Evolutionary conservation across 1,140 invertebrate genomes (phyloP).

Genomic region (Telenomus remus): DNA sequence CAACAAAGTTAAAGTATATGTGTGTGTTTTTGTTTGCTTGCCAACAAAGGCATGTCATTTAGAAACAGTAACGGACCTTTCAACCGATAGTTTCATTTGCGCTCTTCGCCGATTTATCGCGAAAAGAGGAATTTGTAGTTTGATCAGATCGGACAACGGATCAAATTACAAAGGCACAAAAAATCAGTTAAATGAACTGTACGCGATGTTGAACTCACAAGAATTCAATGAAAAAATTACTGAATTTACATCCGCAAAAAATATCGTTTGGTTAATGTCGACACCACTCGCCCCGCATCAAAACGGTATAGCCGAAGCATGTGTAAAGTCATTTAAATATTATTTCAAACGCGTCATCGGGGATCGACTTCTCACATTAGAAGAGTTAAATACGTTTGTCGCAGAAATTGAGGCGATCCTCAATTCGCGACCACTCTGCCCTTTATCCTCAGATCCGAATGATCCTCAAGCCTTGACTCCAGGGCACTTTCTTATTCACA

Average conservation of each 20-base stretch:
- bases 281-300: constrained; percentile 63
- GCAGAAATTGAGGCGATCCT: constrained; percentile 28
- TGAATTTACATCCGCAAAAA: not conserved
- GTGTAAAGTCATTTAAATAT: constrained; percentile 17
- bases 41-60: constrained; percentile 1
- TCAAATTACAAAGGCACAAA: no score
- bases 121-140: not conserved
- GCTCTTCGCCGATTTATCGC: not conserved
- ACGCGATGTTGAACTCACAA: not conserved
- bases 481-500: not conserved
- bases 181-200: no score
- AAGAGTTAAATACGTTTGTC: constrained; percentile 30
- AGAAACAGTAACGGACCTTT: not conserved
- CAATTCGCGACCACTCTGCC: constrained; percentile 54
- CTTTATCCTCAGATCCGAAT: constrained; percentile 24
- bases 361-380: constrained; percentile 31
- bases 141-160: no score
- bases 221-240: not conserved
- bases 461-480: constrained; percentile 16
- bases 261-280: not conserved
- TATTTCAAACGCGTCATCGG: constrained; percentile 47
- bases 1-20: constrained; percentile 13
- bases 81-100: not conserved
- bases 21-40: constrained; percentile 4
- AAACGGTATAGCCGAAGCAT: constrained; percentile 67